Conservation (phyloP, 2,888 invertebrate genomes). For the Notodonta dromedarius region DNA sequence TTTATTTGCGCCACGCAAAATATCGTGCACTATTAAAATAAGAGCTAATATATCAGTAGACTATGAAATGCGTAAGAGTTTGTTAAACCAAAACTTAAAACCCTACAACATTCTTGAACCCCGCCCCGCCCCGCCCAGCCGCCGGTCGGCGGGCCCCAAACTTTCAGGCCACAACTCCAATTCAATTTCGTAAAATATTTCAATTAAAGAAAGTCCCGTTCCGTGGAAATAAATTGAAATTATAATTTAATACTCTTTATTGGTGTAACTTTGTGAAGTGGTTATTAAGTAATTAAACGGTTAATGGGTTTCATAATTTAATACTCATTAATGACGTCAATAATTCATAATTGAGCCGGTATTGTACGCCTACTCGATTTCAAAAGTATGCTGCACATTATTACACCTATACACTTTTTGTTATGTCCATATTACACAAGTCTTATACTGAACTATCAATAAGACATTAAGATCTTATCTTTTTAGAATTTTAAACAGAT, state of each 20-base stretch:
- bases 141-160: slow-evolving; percentile 23
- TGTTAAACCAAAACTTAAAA: slow-evolving; percentile 6
- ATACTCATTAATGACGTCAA: slow-evolving; percentile 1
- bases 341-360: background rate
- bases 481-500: too few species aligned
- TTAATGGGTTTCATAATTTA: background rate
- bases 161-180: slow-evolving; percentile 22
- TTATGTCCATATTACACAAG: too few species aligned
- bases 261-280: slow-evolving; percentile 10
- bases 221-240: slow-evolving; percentile 16
- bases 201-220: slow-evolving; percentile 20
- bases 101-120: slow-evolving; percentile 29
- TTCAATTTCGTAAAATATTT: slow-evolving; percentile 33
- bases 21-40: too few species aligned
- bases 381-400: background rate
- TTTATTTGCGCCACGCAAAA: too few species aligned
- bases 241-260: slow-evolving; percentile 12
- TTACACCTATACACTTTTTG: background rate
- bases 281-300: slow-evolving; percentile 4
- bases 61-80: background rate
- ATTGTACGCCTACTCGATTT: background rate
- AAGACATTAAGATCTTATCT: too few species aligned
- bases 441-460: too few species aligned
- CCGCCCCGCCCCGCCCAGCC: slow-evolving; percentile 13
- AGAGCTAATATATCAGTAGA: too few species aligned